Evolutionary conservation across 2,797 vertebrate species (phyloP).

Genomic region (Sebastes steindachneri): DNA sequence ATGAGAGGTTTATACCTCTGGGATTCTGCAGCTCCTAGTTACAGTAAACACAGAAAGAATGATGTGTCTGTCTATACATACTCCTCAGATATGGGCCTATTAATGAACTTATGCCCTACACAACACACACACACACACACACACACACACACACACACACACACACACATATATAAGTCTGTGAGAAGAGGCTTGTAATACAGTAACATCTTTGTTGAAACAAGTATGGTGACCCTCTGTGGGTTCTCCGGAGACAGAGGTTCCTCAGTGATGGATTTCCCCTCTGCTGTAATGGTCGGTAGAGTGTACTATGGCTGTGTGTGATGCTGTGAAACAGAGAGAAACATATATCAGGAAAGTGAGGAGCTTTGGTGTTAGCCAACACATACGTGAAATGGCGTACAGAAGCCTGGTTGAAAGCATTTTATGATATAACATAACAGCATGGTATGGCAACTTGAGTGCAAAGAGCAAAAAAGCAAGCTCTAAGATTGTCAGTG

Average conservation of each 20-base stretch:
- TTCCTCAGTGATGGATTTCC: conserved; percentile 42
- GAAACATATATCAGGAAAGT: too few species aligned
- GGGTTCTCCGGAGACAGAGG: conserved; percentile 39
- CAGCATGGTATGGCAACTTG: too few species aligned
- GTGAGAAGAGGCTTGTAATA: background rate
- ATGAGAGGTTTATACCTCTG: conserved; percentile 29
- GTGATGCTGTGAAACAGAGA: conserved; percentile 2
- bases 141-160: background rate
- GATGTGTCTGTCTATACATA: background rate
- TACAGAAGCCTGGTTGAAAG: too few species aligned
- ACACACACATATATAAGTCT: background rate
- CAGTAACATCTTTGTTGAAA: conserved; percentile 19
- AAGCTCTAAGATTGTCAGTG: too few species aligned
- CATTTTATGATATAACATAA: too few species aligned
- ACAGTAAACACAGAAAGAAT: conserved; percentile 26
- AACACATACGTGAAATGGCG: too few species aligned
- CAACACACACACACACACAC: background rate
- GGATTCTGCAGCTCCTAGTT: conserved; percentile 13
- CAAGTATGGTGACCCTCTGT: conserved; percentile 27
- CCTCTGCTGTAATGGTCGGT: conserved; percentile 18
- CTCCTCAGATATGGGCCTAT: background rate
- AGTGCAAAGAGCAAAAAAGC: too few species aligned
- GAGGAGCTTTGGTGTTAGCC: too few species aligned
- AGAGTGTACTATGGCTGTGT: background rate
- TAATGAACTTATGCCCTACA: background rate